Base-by-base conservation (phyloP, 2,888 invertebrate species). In the Phalera bucephala region DNA sequence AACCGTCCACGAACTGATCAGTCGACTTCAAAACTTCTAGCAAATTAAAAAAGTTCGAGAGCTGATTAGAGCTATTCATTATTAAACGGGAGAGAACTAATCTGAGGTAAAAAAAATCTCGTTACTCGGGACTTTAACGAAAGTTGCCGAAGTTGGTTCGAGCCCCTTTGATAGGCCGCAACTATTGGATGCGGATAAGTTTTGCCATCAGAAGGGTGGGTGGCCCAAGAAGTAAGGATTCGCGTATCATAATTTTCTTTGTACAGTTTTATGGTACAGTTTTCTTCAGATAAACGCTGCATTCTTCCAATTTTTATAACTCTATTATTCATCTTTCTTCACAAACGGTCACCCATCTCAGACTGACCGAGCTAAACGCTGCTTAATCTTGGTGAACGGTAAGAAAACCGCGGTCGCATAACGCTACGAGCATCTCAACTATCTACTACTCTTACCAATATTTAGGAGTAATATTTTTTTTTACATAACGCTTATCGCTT, bases 131-230 rank as follows among this genome's bases (percentile, higher is more conserved):
- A 66, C 61, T 75, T 58, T 39, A n/a, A 27, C 52, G 58, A 51
- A 59, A 68, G 62, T 68, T 64, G 57, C 50, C 57, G 62, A 70
- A 57, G 53, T 57, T 52, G 33, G 27, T n/a, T 7, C 19, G 19
- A 17, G 45, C 40, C 46, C 51, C 48, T 61, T 61, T 61, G 47
- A 57, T 67, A 64, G 61, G 65, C 67, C 63, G 64, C 70, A 74
- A 75, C 74, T 80, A 78, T 79, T 72, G 78, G 70, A 55, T 59
- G 66, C 62, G 62, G 62, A 58, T 64, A 72, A 78, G 74, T 81
- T 78, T 72, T 55, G 52, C 46, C 58, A 56, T 56, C 55, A 39
- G 31, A 37, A 41, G 32, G 42, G 41, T 10, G 31, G 46, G 15
- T 65, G 68, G 72, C 48, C 1, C 44, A 70, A 69, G 54, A 23